Percentiles rank a stretch among this genome's conserved stretches.
Evolutionary conservation across 92 coral and sea anemone species (phyloP).

Genomic region (Heliopora coerulea): DNA sequence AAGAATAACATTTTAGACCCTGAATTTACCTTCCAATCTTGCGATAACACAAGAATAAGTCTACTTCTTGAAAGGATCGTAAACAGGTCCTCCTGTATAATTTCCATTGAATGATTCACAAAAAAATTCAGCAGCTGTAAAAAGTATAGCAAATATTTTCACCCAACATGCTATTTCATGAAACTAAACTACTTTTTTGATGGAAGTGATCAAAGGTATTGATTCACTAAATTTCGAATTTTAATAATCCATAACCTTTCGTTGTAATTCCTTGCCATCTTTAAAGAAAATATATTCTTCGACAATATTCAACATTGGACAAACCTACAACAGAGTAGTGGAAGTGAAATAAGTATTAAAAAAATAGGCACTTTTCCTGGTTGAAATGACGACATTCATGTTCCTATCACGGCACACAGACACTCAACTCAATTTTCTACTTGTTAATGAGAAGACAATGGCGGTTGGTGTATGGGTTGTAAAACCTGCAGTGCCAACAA

Average conservation of each 20-base stretch:
- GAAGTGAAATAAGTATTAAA: too few species aligned
- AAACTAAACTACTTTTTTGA: too few species aligned
- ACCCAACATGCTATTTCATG: too few species aligned
- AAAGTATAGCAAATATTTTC: not conserved
- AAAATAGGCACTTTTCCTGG: too few species aligned
- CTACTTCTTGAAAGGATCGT: constrained; percentile 22
- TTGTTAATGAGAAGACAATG: too few species aligned
- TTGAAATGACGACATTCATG: too few species aligned
- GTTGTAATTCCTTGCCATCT: constrained; percentile 32
- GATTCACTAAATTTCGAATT: not conserved
- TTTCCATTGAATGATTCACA: constrained; percentile 10
- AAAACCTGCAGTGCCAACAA: too few species aligned
- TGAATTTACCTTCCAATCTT: constrained; percentile 29
- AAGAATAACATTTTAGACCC: too few species aligned
- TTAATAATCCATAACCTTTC: constrained; percentile 1
- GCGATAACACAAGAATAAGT: constrained; percentile 26
- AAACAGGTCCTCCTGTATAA: not conserved
- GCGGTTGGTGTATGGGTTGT: too few species aligned
- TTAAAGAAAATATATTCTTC: constrained; percentile 31
- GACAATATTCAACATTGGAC: constrained; percentile 39
- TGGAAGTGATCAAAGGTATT: too few species aligned
- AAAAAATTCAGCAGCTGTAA: constrained; percentile 18
- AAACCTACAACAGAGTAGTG: constrained; percentile 23
- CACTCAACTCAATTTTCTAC: too few species aligned
- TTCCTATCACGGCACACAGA: too few species aligned